Evolutionary conservation across 2,888 invertebrate genomes (phyloP).

Genomic region (Himalopsyche anomala): DNA sequence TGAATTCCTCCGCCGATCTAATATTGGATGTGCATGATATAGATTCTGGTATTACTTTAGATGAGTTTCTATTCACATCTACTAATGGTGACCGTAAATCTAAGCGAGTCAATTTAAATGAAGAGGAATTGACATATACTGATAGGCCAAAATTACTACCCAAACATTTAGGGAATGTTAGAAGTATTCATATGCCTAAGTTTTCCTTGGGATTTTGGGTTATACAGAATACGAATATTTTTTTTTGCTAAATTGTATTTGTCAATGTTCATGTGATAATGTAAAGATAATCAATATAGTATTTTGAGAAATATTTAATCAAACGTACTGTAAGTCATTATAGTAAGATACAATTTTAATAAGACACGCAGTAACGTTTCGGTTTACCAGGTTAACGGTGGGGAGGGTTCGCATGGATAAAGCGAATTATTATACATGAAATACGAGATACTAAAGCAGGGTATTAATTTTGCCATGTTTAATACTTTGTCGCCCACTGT

Average conservation of each 20-base stretch:
- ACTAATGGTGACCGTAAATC: constrained; percentile 73
- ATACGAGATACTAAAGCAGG: too few relatives aligned
- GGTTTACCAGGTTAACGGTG: too few relatives aligned
- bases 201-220: constrained; percentile 83
- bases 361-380: too few relatives aligned
- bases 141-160: constrained; percentile 77
- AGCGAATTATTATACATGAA: too few relatives aligned
- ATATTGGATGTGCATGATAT: constrained; percentile 75
- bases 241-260: constrained; percentile 49
- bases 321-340: too few relatives aligned
- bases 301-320: too few relatives aligned
- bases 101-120: constrained; percentile 79
- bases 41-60: constrained; percentile 71
- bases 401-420: too few relatives aligned
- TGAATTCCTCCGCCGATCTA: constrained; percentile 73
- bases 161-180: constrained; percentile 64
- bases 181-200: constrained; percentile 73
- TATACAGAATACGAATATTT: constrained; percentile 67
- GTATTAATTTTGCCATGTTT: too few relatives aligned
- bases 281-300: too few relatives aligned
- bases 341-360: too few relatives aligned
- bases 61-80: constrained; percentile 77
- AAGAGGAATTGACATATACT: constrained; percentile 75
- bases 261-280: too few relatives aligned
- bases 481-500: too few relatives aligned